Evolutionary conservation across 2,113 vertebrate genomes (phyloP), one percentile per base, ranked within the genome.

Genomic region (Indri indri): DNA sequence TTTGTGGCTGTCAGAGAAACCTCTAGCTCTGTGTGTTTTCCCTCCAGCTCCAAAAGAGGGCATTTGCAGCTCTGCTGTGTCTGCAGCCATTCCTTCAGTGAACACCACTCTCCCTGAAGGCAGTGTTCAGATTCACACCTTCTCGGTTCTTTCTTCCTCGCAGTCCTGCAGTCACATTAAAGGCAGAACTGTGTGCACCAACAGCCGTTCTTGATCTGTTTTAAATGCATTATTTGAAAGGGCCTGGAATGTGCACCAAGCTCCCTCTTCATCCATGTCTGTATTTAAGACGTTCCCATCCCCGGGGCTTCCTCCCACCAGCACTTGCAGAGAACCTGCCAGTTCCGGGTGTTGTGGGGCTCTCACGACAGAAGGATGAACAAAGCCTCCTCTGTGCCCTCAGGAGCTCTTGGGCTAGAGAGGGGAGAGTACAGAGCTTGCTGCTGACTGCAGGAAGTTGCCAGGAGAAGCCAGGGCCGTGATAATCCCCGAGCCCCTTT

Each of bases 41-140:
- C 45, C n/a, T 87, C 50, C 30, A 16, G 45, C 76, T 82, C 57
- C 25, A 8, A 30, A 14, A 6, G 13, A n/a, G 25, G 10, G 54
- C 27, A 3, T 13, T 6, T 34, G 40, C 7, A 20, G 4, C 14
- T 76, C 18, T 2, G 5, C 47, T 47, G 6, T 1, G 4, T 30
- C 25, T 9, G 12, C 18, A 9, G 27, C 8, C 9, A 0, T 47
- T 32, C 34, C 68, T 1, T 20, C 20, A n/a, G 22, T 11, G 25
- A 14, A 4, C 6, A 4, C 18, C 5, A 1, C 61, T 52, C 54
- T 32, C 27, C 34, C 17, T 42, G n/a, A 57, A 70, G 42, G 10
- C 34, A 52, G 50, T 3, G 11, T 42, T 42, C 63, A 32, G 34
- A 16, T 3, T 11, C 32, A 17, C 10, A 20, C 20, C 70, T 57